Evolutionary conservation across 2,888 invertebrate genomes (phyloP), one percentile per base, ranked within the genome.

Genomic region (Troglohyphantes excavatus): DNA sequence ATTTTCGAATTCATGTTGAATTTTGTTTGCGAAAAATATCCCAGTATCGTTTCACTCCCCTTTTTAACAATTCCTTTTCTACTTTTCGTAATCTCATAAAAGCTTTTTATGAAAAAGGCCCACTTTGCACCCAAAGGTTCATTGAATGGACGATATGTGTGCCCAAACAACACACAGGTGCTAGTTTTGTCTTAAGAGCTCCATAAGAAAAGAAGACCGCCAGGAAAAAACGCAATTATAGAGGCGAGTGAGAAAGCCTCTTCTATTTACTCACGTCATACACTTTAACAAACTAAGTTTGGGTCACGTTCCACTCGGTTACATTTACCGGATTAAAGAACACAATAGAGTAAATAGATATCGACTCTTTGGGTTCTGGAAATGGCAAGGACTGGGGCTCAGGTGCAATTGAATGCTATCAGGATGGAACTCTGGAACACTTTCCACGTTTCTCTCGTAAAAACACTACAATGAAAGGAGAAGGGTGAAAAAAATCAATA

Each of bases 281-380:
- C 88, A 89, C 88, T 89, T 89, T 89, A 89, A 82, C 75, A 89
- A 89, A 89, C 88, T 89, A 89, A 89, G 88, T 89, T 89, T 89
- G 67, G 88, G 73, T 73, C 88, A 89, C 88, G 88, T 89, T 82
- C 68, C 59, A 43, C 39, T 82, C 76, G 88, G 82, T 89, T 89
- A 89, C 88, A 89, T 89, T 89, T 89, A 89, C 82, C 88, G 88
- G 88, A 89, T 89, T 89, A 89, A 89, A 89, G 88, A 89, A 89
- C 88, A 89, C 88, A 89, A 89, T 89, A 82, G 82, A 83, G 76
- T 89, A 89, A 81, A 89, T 89, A 89, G 88, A 89, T 89, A 89
- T 89, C 88, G 88, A 75, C 88, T 82, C 82, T 89, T 89, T 89
- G 88, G 88, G 88, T 82, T 82, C 68, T 46, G 26, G 82, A 59